phyloP scores from a whole-genome alignment of 1,140 invertebrate genomes.

The Drosophila chauvacae region DNA sequence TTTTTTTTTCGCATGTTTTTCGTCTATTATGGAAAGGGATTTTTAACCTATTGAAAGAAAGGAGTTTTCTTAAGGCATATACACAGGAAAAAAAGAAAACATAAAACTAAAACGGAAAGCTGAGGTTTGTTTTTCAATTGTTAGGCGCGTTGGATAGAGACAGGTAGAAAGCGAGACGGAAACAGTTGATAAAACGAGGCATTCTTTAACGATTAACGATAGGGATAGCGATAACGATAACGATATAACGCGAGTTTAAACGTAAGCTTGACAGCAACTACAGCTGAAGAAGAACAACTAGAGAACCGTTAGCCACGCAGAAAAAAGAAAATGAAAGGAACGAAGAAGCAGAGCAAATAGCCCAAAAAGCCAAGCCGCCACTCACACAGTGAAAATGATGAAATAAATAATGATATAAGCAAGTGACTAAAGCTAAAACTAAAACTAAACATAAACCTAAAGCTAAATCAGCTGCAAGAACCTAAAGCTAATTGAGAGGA shows the following conservation, averaged over 20 bases:
- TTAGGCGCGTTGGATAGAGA: conserved; percentile 42
- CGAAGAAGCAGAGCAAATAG: conserved; percentile 64
- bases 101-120: conserved; percentile 3
- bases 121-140: conserved; percentile 66
- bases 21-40: conserved; percentile 51
- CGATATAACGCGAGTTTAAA: conserved; percentile 67
- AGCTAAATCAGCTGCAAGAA: conserved; percentile 26
- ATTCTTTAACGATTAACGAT: conserved; percentile 48
- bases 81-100: conserved; percentile 12
- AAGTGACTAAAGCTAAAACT: conserved; percentile 34
- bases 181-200: conserved; percentile 44
- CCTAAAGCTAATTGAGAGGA: conserved; percentile 9
- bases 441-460: conserved; percentile 25
- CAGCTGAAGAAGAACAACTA: conserved; percentile 18
- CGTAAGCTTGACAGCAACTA: conserved; percentile 40
- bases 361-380: conserved; percentile 49
- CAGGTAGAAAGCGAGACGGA: conserved; percentile 6
- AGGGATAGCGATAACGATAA: conserved; percentile 54
- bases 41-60: conserved; percentile 41
- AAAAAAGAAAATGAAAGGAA: conserved; percentile 7
- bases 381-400: conserved; percentile 46
- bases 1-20: conserved; percentile 47
- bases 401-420: conserved; percentile 27
- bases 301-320: conserved; percentile 46
- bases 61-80: conserved; percentile 52